phyloP scores from a whole-genome alignment of 2,797 vertebrate genomes.

The Myotis findleyi region DNA sequence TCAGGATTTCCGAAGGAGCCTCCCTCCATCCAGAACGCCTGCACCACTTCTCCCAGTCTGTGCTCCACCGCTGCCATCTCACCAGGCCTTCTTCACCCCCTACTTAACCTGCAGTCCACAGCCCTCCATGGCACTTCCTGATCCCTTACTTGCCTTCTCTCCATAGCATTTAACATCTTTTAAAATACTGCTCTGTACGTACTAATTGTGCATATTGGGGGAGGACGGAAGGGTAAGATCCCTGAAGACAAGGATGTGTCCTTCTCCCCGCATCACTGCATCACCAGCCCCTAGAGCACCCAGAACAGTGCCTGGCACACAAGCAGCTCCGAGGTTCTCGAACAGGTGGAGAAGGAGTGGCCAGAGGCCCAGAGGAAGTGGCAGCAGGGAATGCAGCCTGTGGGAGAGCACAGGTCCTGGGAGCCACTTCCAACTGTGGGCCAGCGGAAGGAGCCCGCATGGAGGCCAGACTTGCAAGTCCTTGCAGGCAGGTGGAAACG shows the following conservation, averaged over 20 bases:
- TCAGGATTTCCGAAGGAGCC: no score
- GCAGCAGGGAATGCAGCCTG: neutral
- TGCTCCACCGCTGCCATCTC: neutral
- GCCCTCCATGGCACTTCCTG: no score
- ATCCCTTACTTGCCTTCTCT: no score
- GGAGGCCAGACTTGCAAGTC: no score
- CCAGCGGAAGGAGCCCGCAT: rapidly evolving
- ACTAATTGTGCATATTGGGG: rapidly evolving
- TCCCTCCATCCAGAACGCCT: neutral
- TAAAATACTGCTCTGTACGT: neutral
- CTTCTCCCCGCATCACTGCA: rapidly evolving
- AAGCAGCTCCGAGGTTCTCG: neutral
- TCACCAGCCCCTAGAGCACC: neutral
- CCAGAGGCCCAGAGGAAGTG: neutral
- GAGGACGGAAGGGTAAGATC: neutral
- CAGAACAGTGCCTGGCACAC: neutral
- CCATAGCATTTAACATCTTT: neutral
- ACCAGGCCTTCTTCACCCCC: neutral
- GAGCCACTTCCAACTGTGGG: neutral
- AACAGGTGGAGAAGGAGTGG: neutral
- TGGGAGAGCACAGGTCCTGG: rapidly evolving
- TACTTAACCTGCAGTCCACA: neutral
- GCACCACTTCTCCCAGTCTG: neutral
- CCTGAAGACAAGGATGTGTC: neutral
- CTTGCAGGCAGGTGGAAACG: neutral